Conservation (phyloP, 2,113 vertebrate species). For the Neolamprologus toae region DNA sequence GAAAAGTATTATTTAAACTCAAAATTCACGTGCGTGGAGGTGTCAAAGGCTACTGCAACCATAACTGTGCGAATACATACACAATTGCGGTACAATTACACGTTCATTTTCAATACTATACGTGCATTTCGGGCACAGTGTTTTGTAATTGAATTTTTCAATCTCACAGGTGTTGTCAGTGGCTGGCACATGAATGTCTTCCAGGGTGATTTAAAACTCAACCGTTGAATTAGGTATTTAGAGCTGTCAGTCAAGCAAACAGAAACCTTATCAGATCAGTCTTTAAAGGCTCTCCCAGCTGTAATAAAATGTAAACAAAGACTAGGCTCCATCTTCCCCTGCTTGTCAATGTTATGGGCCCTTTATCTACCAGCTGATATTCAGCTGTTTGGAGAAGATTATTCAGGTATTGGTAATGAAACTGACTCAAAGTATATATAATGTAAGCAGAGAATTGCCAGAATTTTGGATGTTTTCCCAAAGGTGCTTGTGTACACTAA, state of each 20-base stretch:
- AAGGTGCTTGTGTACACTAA: neutral
- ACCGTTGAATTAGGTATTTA: neutral
- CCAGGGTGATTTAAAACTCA: neutral
- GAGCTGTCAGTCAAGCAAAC: neutral
- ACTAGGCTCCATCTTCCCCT: neutral
- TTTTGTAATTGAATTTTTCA: neutral
- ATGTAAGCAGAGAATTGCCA: neutral
- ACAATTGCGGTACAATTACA: neutral
- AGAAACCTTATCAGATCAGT: neutral
- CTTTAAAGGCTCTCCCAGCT: neutral
- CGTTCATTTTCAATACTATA: neutral
- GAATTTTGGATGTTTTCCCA: neutral
- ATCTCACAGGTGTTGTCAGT: neutral
- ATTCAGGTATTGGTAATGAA: neutral
- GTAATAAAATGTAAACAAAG: neutral
- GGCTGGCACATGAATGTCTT: neutral
- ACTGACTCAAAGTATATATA: neutral
- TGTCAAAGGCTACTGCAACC: too few species aligned
- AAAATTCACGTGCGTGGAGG: neutral
- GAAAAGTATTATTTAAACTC: neutral
- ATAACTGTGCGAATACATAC: neutral
- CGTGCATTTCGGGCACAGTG: neutral
- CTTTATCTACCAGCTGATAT: neutral
- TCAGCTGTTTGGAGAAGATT: neutral
- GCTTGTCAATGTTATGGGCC: neutral